These are phyloP conservation scores for Leptopilina drosophilae DNA, from an alignment of 2,888 invertebrate genomes.

Conservation along the genomic window DNA sequence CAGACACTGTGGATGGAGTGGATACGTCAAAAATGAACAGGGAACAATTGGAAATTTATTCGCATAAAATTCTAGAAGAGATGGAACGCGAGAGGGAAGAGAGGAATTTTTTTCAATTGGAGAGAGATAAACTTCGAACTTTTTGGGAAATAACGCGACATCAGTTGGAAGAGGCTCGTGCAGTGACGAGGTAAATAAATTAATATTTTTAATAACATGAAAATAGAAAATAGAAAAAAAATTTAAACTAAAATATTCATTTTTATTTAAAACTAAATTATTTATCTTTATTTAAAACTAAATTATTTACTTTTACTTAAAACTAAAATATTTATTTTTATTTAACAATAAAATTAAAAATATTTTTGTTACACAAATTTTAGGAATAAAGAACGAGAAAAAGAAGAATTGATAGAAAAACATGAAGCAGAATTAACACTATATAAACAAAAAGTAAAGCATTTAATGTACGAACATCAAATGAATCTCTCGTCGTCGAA, in stretches of 20 bases:
- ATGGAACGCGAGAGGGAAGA: constrained; percentile 96
- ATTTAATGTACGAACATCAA: constrained; percentile 94
- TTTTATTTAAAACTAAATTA: neutral
- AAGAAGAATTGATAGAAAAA: constrained; percentile 91
- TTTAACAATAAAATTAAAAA: neutral
- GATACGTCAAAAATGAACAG: constrained; percentile 95
- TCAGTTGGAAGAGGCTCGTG: constrained; percentile 90
- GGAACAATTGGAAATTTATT: constrained; percentile 94
- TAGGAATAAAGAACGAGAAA: constrained; percentile 89
- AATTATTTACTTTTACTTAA: no score
- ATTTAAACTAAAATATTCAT: no score
- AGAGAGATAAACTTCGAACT: constrained; percentile 94
- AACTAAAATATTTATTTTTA: neutral
- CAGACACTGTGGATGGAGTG: constrained; percentile 87
- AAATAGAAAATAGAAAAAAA: neutral
- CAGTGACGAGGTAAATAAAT: constrained; percentile 80
- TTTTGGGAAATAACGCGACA: constrained; percentile 97
- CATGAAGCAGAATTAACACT: constrained; percentile 93
- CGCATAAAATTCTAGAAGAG: constrained; percentile 90
- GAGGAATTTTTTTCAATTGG: constrained; percentile 95
- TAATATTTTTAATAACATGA: neutral
- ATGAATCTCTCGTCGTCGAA: constrained; percentile 89
- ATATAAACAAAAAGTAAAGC: constrained; percentile 95
- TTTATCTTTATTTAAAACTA: neutral
- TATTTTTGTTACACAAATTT: constrained; percentile 42